phyloP scores from a whole-genome alignment of 2,888 invertebrate species.

The Orchesella flavescens region DNA sequence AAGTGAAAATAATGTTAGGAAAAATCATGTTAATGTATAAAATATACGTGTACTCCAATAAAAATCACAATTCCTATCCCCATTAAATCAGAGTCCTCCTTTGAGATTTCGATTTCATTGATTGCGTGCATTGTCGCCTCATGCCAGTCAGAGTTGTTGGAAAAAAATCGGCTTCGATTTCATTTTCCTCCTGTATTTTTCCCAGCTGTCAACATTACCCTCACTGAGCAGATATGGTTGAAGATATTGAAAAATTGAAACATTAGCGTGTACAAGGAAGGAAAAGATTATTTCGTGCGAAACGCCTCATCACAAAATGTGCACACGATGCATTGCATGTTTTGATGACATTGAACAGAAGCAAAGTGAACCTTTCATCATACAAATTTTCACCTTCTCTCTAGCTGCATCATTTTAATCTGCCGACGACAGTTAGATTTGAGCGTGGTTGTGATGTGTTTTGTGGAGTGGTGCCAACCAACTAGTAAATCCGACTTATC shows the following conservation, averaged over 20 bases:
- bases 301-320: too few species aligned
- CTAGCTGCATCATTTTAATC: too few species aligned
- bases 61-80: not conserved
- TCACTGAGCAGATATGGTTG: not conserved
- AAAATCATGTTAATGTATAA: not conserved
- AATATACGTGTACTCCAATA: not conserved
- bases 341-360: too few species aligned
- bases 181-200: conserved; percentile 4
- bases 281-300: too few species aligned
- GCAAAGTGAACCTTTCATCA: too few species aligned
- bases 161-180: not conserved
- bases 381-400: too few species aligned
- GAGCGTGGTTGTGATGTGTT: too few species aligned
- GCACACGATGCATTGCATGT: too few species aligned
- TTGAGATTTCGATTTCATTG: conserved; percentile 49
- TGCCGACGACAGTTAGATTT: too few species aligned
- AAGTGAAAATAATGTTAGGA: conserved; percentile 26
- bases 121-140: conserved; percentile 28
- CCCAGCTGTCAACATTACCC: not conserved
- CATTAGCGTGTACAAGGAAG: too few species aligned
- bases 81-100: not conserved
- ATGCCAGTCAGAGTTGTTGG: not conserved
- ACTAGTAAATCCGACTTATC: not conserved
- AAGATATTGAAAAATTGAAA: not conserved
- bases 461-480: not conserved